Conservation (phyloP, 2,888 invertebrate species). For the Lycaena phlaeas region DNA sequence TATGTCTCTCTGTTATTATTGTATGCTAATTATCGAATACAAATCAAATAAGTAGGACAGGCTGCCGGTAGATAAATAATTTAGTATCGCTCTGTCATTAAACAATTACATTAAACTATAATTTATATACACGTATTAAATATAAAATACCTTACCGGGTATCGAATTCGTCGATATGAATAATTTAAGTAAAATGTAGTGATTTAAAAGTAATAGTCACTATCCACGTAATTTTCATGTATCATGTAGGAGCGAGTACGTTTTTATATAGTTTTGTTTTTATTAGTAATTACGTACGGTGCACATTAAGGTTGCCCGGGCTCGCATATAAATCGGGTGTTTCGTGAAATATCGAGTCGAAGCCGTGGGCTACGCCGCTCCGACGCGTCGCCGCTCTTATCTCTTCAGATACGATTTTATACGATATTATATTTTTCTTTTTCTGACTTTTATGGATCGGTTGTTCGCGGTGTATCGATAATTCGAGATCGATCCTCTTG, state of each 20-base stretch:
- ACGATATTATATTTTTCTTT: conserved; percentile 61
- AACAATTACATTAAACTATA: too few species aligned
- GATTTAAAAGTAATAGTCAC: conserved; percentile 8
- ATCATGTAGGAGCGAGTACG: conserved; percentile 7
- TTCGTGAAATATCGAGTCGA: conserved; percentile 65
- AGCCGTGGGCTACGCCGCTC: conserved; percentile 61
- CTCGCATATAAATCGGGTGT: conserved; percentile 66
- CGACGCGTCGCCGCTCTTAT: conserved; percentile 59
- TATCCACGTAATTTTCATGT: conserved; percentile 6
- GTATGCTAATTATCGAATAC: conserved; percentile 17
- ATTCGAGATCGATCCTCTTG: conserved; percentile 42
- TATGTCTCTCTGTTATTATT: conserved; percentile 9
- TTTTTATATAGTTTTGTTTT: conserved; percentile 30
- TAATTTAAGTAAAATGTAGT: conserved; percentile 7
- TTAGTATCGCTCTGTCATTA: background rate
- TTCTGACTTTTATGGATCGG: conserved; percentile 66
- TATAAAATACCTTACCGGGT: background rate
- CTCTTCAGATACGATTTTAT: conserved; percentile 64
- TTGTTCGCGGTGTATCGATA: conserved; percentile 65
- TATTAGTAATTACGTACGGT: conserved; percentile 57
- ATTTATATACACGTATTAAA: background rate
- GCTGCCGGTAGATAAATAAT: background rate
- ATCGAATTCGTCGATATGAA: conserved; percentile 4
- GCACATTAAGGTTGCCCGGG: conserved; percentile 59
- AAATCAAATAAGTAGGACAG: conserved; percentile 12